Percentiles rank a stretch among this genome's conserved stretches.
These are phyloP conservation scores for Poecilia wingei DNA, from an alignment of 2,797 vertebrate genomes.

Conservation along the genomic window DNA sequence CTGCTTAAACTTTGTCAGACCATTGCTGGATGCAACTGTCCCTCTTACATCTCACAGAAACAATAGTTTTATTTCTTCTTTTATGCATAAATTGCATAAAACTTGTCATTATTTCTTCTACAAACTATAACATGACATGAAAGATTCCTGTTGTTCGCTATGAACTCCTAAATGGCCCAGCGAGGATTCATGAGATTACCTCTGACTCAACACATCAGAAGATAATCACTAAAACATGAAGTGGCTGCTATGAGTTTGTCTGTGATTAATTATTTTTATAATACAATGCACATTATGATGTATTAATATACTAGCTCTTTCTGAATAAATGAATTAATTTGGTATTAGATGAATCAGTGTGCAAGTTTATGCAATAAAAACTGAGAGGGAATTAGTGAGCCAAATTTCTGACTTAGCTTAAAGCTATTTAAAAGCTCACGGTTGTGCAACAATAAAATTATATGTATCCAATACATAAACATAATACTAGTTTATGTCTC, in stretches of 20 bases:
- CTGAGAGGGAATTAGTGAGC: not conserved
- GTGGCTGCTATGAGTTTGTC: not conserved
- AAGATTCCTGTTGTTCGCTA: not conserved
- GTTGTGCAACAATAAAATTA: not conserved
- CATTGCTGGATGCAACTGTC: not conserved
- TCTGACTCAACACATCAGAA: not conserved
- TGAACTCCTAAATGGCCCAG: not conserved
- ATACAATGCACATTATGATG: not conserved
- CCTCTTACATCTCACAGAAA: not conserved
- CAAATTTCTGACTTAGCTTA: not conserved
- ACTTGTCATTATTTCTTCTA: not conserved
- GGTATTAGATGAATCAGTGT: not conserved
- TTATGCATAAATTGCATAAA: not conserved
- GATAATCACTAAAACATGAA: not conserved
- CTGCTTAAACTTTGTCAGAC: not conserved
- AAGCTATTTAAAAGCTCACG: not conserved
- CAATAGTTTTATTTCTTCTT: not conserved
- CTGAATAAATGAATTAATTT: not conserved
- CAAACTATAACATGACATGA: not conserved
- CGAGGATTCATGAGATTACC: not conserved
- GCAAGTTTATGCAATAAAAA: not conserved
- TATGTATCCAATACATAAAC: not conserved
- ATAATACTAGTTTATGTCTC: no score
- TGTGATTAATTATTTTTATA: not conserved
- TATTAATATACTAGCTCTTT: not conserved